Evolutionary conservation across 2,888 invertebrate genomes (phyloP).

Genomic region (Mythimna albipuncta): DNA sequence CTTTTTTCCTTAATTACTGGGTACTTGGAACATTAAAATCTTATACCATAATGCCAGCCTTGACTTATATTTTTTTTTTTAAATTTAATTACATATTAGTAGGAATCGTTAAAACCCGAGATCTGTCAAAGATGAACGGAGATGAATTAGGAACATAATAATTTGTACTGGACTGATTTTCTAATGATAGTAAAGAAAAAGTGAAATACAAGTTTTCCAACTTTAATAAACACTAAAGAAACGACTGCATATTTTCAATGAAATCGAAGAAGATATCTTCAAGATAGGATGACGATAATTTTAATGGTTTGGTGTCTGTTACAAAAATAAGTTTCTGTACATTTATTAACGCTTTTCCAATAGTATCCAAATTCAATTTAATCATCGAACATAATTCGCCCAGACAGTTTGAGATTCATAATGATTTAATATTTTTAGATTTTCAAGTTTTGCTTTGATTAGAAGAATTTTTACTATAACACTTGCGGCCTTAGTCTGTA

Average conservation of each 20-base stretch:
- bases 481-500: slow-evolving; percentile 15
- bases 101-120: slow-evolving; percentile 68
- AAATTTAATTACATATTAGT: slow-evolving; percentile 62
- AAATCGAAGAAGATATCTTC: slow-evolving; percentile 8
- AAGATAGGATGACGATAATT: slow-evolving; percentile 4
- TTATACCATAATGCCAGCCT: slow-evolving; percentile 50
- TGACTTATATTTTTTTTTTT: slow-evolving; percentile 60
- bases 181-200: slow-evolving; percentile 10
- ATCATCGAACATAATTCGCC: slow-evolving; percentile 14
- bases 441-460: slow-evolving; percentile 26
- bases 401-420: slow-evolving; percentile 59
- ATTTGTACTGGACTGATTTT: slow-evolving; percentile 61
- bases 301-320: not conserved
- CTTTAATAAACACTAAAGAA: slow-evolving; percentile 16
- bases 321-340: not conserved
- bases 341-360: not conserved
- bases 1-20: slow-evolving; percentile 14
- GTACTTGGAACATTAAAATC: slow-evolving; percentile 17
- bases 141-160: slow-evolving; percentile 61
- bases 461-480: slow-evolving; percentile 21
- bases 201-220: slow-evolving; percentile 1
- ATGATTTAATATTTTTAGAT: slow-evolving; percentile 30
- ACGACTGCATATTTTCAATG: slow-evolving; percentile 15
- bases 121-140: slow-evolving; percentile 64
- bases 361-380: not conserved